phyloP scores from a whole-genome alignment of 2,113 vertebrate genomes.

The Rattus rattus region DNA sequence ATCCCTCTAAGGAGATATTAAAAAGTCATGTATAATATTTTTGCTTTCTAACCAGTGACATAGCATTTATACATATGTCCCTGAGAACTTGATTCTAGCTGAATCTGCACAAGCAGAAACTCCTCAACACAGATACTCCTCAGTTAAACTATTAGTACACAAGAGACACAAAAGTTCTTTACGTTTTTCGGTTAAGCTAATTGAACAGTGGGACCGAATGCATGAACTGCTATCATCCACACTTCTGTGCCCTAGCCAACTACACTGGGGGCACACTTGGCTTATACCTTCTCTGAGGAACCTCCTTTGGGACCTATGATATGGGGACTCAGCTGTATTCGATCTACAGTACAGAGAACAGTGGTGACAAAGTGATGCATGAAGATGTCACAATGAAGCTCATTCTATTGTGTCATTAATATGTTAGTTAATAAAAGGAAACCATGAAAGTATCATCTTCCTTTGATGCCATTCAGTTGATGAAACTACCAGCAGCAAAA shows the following conservation, averaged over 20 bases:
- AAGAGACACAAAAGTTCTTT: neutral
- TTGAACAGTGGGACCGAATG: neutral
- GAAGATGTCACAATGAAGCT: neutral
- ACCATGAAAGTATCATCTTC: neutral
- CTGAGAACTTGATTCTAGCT: constrained; percentile 36
- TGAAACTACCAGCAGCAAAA: neutral
- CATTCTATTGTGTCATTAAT: neutral
- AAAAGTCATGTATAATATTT: constrained; percentile 73
- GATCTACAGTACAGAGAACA: neutral
- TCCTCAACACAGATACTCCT: neutral
- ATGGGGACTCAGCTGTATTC: neutral
- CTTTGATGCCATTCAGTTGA: neutral
- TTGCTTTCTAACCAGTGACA: constrained; percentile 48
- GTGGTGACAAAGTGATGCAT: neutral
- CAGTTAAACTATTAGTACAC: neutral
- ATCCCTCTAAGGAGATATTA: constrained; percentile 66
- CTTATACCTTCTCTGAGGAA: neutral
- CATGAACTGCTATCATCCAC: neutral
- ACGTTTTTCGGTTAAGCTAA: neutral
- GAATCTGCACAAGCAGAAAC: neutral
- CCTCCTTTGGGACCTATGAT: neutral
- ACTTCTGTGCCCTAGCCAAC: neutral
- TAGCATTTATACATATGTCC: neutral
- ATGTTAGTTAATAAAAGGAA: neutral
- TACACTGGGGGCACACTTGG: neutral